Evolutionary conservation across 2,888 invertebrate genomes (phyloP).

Genomic region (Tanypteryx hageni): DNA sequence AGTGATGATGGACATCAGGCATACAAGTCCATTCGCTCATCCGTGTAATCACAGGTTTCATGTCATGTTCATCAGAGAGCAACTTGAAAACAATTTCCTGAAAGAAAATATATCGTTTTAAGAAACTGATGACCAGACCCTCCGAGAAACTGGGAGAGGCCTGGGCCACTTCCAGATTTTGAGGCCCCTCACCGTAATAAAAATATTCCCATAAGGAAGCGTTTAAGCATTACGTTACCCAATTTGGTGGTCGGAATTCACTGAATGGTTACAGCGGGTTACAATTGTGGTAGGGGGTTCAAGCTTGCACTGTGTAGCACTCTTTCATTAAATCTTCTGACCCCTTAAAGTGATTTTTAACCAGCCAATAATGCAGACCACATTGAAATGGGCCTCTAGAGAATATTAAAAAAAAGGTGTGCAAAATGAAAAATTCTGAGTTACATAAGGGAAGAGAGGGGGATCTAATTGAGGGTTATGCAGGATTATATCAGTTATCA

Average conservation of each 20-base stretch:
- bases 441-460: too few relatives aligned
- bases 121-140: neutral
- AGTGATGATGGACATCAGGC: conserved; percentile 86
- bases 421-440: neutral
- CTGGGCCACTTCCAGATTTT: neutral
- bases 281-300: too few relatives aligned
- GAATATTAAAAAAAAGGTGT: neutral
- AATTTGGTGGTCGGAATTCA: too few relatives aligned
- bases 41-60: conserved; percentile 80
- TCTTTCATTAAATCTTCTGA: too few relatives aligned
- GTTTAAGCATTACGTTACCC: too few relatives aligned
- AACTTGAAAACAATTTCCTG: conserved; percentile 82
- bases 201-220: too few relatives aligned
- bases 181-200: too few relatives aligned
- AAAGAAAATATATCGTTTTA: conserved; percentile 69
- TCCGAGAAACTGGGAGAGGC: neutral
- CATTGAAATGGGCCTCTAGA: neutral
- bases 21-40: conserved; percentile 87
- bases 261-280: too few relatives aligned
- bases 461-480: neutral
- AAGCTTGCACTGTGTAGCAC: too few relatives aligned
- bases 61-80: conserved; percentile 80
- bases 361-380: too few relatives aligned
- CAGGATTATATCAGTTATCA: neutral
- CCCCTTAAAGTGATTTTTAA: too few relatives aligned